A percentile compares a stretch with the other conserved stretches of the same genome.
Conservation (phyloP, 2,113 vertebrate genomes). For the Regulus satrapa region DNA sequence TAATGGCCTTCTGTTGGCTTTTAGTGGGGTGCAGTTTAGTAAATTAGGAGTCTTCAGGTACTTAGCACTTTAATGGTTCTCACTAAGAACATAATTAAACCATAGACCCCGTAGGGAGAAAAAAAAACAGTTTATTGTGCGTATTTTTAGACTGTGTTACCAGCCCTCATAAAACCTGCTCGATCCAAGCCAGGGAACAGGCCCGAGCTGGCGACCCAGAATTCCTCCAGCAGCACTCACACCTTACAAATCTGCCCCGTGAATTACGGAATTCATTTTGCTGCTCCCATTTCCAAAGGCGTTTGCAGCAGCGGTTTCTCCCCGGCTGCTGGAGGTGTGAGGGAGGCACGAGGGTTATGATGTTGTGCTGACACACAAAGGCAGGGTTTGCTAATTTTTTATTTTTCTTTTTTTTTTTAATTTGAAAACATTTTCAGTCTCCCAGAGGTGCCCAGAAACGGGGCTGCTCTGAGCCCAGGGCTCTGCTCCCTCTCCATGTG, state of each 20-base stretch:
- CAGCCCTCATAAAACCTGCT: constrained; percentile 40
- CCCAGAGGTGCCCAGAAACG: neutral
- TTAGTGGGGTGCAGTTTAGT: constrained; percentile 40
- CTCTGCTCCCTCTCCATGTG: rapidly evolving
- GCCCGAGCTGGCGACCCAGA: neutral
- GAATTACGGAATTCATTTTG: constrained; percentile 32
- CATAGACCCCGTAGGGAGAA: constrained; percentile 55
- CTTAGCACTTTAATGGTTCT: constrained; percentile 67
- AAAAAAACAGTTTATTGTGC: constrained; percentile 51
- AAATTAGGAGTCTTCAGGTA: constrained; percentile 65
- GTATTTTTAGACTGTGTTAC: constrained; percentile 62
- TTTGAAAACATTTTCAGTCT: neutral
- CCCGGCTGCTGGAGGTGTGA: neutral
- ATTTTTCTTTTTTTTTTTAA: neutral
- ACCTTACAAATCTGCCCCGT: constrained; percentile 44
- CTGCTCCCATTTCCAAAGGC: neutral
- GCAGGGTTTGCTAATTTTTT: neutral
- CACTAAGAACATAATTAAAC: constrained; percentile 69
- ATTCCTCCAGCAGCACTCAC: neutral
- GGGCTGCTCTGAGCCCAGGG: neutral
- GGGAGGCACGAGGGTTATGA: neutral
- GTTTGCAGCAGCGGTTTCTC: neutral
- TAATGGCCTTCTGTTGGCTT: constrained; percentile 64
- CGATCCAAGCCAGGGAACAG: neutral
- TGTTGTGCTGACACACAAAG: neutral